Evolutionary conservation across 2,888 invertebrate species (phyloP).

Genomic region (Tinea pellionella): DNA sequence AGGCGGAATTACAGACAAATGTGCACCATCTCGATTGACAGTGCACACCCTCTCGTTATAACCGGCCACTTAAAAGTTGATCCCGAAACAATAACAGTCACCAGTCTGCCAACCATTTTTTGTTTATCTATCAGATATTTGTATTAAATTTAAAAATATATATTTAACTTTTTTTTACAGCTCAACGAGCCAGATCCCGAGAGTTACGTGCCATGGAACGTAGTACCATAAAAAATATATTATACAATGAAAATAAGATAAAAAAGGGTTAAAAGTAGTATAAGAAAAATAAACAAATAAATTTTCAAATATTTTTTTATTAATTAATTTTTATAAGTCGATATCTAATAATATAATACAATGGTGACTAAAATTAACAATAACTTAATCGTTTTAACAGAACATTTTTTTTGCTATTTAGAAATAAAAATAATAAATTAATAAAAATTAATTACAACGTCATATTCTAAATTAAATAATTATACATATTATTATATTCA

Average conservation of each 20-base stretch:
- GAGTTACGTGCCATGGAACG: constrained; percentile 74
- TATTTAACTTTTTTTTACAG: constrained; percentile 44
- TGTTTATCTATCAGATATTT: too few relatives aligned
- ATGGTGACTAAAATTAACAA: constrained; percentile 16
- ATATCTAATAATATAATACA: constrained; percentile 20
- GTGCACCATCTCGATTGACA: too few relatives aligned
- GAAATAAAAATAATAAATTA: background rate
- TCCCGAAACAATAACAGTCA: too few relatives aligned
- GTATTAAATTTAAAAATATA: too few relatives aligned
- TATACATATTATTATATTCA: background rate
- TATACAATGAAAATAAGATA: background rate
- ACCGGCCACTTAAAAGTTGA: too few relatives aligned
- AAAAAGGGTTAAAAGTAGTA: background rate
- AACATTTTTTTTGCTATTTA: background rate
- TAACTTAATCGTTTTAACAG: background rate
- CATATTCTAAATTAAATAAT: background rate
- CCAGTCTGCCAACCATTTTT: too few relatives aligned
- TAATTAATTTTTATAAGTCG: constrained; percentile 31
- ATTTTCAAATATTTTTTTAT: constrained; percentile 49
- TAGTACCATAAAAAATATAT: constrained; percentile 67
- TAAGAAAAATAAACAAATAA: constrained; percentile 25
- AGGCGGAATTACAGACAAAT: too few relatives aligned
- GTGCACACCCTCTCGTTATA: too few relatives aligned
- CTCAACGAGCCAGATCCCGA: constrained; percentile 63
- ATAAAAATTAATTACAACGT: background rate